Evolutionary conservation across 2,797 vertebrate genomes (phyloP).

Genomic region (Pangasius djambal): DNA sequence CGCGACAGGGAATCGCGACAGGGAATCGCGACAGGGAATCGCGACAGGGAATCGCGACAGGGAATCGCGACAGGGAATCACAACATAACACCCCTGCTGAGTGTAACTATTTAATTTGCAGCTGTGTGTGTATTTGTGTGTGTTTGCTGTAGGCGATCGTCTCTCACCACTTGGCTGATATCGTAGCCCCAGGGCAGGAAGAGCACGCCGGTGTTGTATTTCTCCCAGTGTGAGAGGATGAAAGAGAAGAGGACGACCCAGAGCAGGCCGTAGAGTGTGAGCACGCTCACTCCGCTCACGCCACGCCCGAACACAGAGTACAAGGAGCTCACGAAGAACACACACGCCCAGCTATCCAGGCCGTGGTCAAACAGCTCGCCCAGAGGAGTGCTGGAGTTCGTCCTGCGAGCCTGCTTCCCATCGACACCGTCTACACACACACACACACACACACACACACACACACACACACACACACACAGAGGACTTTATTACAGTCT

Average conservation of each 20-base stretch:
- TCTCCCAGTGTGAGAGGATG: constrained; percentile 99
- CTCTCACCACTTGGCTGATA: constrained; percentile 94
- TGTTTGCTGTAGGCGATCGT: too few species aligned
- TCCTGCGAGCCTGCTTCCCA: constrained; percentile 94
- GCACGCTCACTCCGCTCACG: constrained; percentile 85
- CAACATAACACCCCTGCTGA: neutral
- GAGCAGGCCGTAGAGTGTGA: constrained; percentile 88
- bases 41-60: too few species aligned
- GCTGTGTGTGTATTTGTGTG: neutral
- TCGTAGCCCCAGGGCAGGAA: constrained; percentile 99
- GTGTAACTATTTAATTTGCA: neutral
- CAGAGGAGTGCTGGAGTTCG: constrained; percentile 93
- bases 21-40: neutral
- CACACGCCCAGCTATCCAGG: constrained; percentile 96
- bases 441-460: constrained; percentile 26
- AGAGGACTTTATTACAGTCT: neutral
- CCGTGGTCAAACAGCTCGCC: constrained; percentile 98
- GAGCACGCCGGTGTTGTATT: constrained; percentile 97
- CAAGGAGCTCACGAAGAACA: constrained; percentile 93
- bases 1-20: neutral
- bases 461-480: neutral
- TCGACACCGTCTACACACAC: constrained; percentile 87
- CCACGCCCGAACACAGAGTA: constrained; percentile 96
- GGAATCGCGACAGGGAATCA: neutral
- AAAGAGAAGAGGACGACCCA: constrained; percentile 99